Conservation (phyloP, 2,113 vertebrate genomes). For the Pelmatolapia mariae region DNA sequence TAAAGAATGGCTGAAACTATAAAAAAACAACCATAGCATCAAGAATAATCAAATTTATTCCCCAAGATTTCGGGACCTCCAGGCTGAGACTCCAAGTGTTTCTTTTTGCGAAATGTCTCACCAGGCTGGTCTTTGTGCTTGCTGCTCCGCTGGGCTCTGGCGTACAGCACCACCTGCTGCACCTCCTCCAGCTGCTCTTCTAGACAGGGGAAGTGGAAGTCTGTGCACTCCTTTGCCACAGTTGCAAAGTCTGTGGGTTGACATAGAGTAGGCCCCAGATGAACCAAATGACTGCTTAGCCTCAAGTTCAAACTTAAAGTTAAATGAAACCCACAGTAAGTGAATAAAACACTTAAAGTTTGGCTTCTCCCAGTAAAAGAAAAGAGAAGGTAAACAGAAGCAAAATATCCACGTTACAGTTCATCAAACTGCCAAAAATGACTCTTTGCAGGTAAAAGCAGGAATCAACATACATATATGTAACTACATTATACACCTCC, state of each 20-base stretch:
- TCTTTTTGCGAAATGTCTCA: conserved; percentile 30
- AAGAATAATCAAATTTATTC: not conserved
- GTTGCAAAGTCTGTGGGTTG: conserved; percentile 86
- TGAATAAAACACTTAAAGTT: not conserved
- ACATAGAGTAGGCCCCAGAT: not conserved
- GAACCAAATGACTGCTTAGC: not conserved
- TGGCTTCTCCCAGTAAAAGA: not conserved
- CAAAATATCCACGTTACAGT: not conserved
- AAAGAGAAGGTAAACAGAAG: not conserved
- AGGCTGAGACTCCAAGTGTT: not conserved
- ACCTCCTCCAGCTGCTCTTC: conserved; percentile 90
- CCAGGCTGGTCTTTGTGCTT: conserved; percentile 80
- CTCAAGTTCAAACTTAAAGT: not conserved
- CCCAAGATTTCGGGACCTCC: not conserved
- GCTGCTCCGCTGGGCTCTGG: conserved; percentile 84
- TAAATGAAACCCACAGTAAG: not conserved
- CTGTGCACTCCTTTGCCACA: conserved; percentile 91
- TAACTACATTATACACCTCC: accelerated
- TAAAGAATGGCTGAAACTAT: not conserved
- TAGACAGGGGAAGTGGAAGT: conserved; percentile 91
- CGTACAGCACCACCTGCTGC: conserved; percentile 93
- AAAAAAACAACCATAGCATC: not conserved
- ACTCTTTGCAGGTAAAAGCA: not conserved
- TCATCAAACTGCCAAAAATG: not conserved
- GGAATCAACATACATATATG: not conserved